Evolutionary conservation across 2,797 vertebrate genomes (phyloP), one percentile per base, ranked within the genome.

Genomic region (Nannoperca australis): DNA sequence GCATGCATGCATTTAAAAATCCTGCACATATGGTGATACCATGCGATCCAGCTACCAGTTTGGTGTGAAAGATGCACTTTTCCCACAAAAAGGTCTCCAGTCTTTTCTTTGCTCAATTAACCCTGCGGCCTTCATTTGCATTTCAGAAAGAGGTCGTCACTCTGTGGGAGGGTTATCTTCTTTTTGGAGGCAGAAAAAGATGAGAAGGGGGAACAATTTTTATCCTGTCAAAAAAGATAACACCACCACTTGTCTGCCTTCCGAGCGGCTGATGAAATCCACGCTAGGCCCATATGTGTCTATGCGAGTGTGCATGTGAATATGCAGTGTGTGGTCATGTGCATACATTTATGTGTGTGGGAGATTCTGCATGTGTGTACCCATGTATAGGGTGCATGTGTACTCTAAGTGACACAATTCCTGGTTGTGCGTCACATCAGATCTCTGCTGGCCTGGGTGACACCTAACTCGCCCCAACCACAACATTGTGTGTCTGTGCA

Each of bases 191-290:
- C 95, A 94, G 92, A 91, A 93, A 93, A 92, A 93, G 85, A 88
- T 85, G 89, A 91, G 78, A 85, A 66, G 74, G 76, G 88, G 80
- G 79, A 91, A 93, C 85, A 86, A 92, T 95, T 94, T 96, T 93
- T 95, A 95, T 95, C 95, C 96, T 95, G 95, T 96, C 94, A 93
- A 78, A 93, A 44, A 79, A 93, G 94, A 98, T 97, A 98, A 97
- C 96, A 95, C 93, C 93, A 93, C 93, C 93, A 93, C 93, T 95
- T 93, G 95, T 95, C 95, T 92, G 90, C 85, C 96, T 97, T 97
- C 97, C 96, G 95, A 96, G 92, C 7, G 89, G 94, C 96, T 96
- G 96, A 96, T 97, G 95, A 96, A 90, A 92, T 84, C 76, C 79
- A 75, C 12, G 34, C 82, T 60, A 75, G 64, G 74, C 59, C 50